These are phyloP conservation scores for Rhyacophila evoluta DNA, from an alignment of 2,888 invertebrate genomes.

Conservation along the genomic window DNA sequence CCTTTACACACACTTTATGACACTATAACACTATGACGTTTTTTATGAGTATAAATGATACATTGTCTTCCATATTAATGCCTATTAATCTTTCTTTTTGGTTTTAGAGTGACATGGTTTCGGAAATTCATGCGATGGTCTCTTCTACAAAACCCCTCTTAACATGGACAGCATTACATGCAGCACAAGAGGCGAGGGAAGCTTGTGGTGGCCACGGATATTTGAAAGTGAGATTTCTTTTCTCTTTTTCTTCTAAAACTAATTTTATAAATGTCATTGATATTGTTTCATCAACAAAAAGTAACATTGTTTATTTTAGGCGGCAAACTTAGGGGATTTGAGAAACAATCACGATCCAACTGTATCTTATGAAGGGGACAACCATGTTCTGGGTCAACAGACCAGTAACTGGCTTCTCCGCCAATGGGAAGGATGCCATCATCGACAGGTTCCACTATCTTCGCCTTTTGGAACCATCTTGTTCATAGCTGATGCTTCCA, in stretches of 20 bases:
- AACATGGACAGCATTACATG: constrained; percentile 82
- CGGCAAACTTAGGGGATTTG: constrained; percentile 87
- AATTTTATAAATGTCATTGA: too few relatives aligned
- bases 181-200: constrained; percentile 85
- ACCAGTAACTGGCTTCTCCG: constrained; percentile 87
- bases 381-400: constrained; percentile 91
- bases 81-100: constrained; percentile 56
- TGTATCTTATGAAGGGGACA: constrained; percentile 94
- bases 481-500: constrained; percentile 72
- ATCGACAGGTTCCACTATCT: constrained; percentile 68
- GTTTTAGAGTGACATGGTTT: constrained; percentile 73
- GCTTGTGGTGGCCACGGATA: constrained; percentile 92
- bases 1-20: too few relatives aligned
- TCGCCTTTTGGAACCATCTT: constrained; percentile 80
- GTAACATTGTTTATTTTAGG: constrained; percentile 64
- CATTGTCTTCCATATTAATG: too few relatives aligned
- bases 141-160: constrained; percentile 77
- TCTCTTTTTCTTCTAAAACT: too few relatives aligned
- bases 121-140: constrained; percentile 79
- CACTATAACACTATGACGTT: too few relatives aligned
- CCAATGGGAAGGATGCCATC: constrained; percentile 71
- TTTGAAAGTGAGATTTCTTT: constrained; percentile 69
- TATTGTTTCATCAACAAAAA: too few relatives aligned
- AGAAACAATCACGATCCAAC: constrained; percentile 90
- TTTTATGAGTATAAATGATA: too few relatives aligned